These are phyloP conservation scores for Phaethon lepturus DNA, from an alignment of 2,113 vertebrate species.

Conservation along the genomic window DNA sequence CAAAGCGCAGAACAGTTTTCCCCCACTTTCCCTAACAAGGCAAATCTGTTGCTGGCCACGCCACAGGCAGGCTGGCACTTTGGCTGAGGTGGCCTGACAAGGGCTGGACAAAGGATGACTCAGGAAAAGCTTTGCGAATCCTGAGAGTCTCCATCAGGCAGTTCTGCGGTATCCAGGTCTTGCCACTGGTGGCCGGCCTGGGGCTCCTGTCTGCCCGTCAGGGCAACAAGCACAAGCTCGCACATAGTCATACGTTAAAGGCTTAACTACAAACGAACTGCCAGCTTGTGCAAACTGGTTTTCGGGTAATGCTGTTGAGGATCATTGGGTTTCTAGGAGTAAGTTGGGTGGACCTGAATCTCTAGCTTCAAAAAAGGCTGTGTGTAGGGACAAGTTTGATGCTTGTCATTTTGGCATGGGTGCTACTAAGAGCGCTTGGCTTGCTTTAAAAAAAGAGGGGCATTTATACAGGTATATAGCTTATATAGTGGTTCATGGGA, in stretches of 20 bases:
- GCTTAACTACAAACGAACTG: conserved; percentile 17
- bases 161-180: neutral
- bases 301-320: neutral
- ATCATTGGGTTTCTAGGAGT: neutral
- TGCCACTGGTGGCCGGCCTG: neutral
- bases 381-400: neutral
- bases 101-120: conserved; percentile 1
- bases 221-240: neutral
- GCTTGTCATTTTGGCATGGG: neutral
- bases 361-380: conserved; percentile 10
- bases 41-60: conserved; percentile 8
- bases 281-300: conserved; percentile 17
- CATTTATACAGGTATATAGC: neutral
- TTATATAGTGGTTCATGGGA: neutral
- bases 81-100: neutral
- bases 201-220: neutral
- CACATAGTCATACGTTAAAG: neutral
- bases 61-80: neutral
- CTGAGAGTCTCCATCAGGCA: neutral
- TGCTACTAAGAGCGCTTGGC: neutral
- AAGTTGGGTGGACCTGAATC: neutral
- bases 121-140: conserved; percentile 18
- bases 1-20: conserved; percentile 17
- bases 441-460: neutral
- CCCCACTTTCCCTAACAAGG: conserved; percentile 22